Conservation (phyloP, 2,797 vertebrate species). For the Epinephelus malabaricus region DNA sequence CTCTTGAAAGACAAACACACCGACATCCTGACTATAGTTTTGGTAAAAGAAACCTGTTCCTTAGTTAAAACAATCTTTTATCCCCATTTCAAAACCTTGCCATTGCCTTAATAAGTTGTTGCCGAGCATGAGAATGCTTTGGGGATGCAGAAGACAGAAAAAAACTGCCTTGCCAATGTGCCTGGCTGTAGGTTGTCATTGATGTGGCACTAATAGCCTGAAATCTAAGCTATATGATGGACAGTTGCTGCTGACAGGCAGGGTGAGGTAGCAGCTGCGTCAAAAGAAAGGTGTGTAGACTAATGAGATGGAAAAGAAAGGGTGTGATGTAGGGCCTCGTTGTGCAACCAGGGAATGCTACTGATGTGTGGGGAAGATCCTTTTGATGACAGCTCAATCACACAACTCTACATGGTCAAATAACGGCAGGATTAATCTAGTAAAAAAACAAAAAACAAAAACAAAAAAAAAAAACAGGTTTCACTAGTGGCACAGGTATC, state of each 20-base stretch:
- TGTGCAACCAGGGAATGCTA: constrained; percentile 72
- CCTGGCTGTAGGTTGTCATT: constrained; percentile 71
- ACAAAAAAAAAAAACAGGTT: constrained; percentile 7
- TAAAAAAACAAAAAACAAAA: neutral
- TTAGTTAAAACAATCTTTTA: constrained; percentile 73
- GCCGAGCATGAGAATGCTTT: constrained; percentile 67
- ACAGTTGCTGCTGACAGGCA: constrained; percentile 84
- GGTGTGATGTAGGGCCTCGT: constrained; percentile 78
- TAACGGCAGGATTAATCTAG: constrained; percentile 47
- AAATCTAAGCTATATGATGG: constrained; percentile 83
- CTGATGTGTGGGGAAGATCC: constrained; percentile 60
- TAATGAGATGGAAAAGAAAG: constrained; percentile 87
- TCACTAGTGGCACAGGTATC: constrained; percentile 30
- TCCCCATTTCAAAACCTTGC: constrained; percentile 68
- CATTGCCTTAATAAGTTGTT: constrained; percentile 66
- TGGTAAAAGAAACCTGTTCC: constrained; percentile 31
- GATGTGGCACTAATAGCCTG: constrained; percentile 83
- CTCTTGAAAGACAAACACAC: constrained; percentile 54
- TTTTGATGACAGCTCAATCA: constrained; percentile 79
- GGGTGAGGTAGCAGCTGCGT: constrained; percentile 84
- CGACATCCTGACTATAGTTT: constrained; percentile 43
- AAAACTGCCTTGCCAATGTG: constrained; percentile 59
- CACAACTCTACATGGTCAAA: constrained; percentile 67
- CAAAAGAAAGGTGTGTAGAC: constrained; percentile 87
- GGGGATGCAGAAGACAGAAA: constrained; percentile 49